A percentile compares a stretch with the other conserved stretches of the same genome.
Evolutionary conservation across 2,797 vertebrate genomes (phyloP).

Genomic region (Channa striata): DNA sequence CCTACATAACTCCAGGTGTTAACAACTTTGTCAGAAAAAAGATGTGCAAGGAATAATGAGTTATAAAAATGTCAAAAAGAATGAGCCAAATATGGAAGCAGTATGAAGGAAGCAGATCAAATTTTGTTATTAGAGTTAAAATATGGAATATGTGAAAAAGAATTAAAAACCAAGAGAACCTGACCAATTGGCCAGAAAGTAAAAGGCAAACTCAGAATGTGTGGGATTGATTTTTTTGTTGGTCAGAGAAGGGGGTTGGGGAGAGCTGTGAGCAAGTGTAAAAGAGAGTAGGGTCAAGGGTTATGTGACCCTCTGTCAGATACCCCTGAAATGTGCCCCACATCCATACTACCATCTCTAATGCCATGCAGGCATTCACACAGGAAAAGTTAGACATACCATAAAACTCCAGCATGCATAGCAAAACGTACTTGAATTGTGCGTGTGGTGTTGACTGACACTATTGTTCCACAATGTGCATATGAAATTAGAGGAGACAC

Average conservation of each 20-base stretch:
- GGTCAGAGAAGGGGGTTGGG: slow-evolving; percentile 43
- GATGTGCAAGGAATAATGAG: not conserved
- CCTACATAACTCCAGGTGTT: slow-evolving; percentile 8
- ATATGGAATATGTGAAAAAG: slow-evolving; percentile 1
- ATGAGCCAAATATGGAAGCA: not conserved
- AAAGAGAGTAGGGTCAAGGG: slow-evolving; percentile 44
- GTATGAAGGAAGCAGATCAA: not conserved
- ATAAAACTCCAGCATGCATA: not conserved
- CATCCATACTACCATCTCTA: not conserved
- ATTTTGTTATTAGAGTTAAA: slow-evolving; percentile 4
- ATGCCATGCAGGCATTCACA: not conserved
- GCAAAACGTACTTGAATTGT: not conserved
- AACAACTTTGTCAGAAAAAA: not conserved
- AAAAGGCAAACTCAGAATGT: slow-evolving; percentile 3
- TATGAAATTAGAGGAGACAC: slow-evolving; percentile 5
- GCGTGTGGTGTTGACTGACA: slow-evolving; percentile 11
- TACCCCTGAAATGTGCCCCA: slow-evolving; percentile 10
- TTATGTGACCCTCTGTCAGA: slow-evolving; percentile 22
- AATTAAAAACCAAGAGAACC: slow-evolving; percentile 5
- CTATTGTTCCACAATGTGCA: slow-evolving; percentile 9
- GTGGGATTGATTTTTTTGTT: slow-evolving; percentile 31
- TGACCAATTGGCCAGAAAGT: slow-evolving; percentile 11
- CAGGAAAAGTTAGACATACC: not conserved
- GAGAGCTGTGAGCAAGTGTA: slow-evolving; percentile 28
- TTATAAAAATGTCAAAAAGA: not conserved